phyloP scores from a whole-genome alignment of 1,140 invertebrate genomes.

The Delia radicum region DNA sequence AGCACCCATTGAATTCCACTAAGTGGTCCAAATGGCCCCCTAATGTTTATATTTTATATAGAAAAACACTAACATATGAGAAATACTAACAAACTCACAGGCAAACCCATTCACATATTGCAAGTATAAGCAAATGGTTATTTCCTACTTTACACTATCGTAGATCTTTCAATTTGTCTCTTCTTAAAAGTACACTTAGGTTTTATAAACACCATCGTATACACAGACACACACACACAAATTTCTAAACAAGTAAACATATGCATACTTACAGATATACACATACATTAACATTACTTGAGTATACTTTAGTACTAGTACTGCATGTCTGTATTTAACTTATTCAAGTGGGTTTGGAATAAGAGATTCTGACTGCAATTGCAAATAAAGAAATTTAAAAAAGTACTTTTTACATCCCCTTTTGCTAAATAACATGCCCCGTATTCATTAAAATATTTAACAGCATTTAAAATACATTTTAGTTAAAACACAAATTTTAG shows the following conservation, averaged over 20 bases:
- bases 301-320: background rate
- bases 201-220: background rate
- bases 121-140: background rate
- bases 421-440: too few relatives aligned
- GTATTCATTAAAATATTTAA: too few relatives aligned
- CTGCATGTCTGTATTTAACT: background rate
- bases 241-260: background rate
- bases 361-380: background rate
- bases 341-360: background rate
- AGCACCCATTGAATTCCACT: too few relatives aligned
- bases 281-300: background rate
- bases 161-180: slow-evolving; percentile 4
- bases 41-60: background rate
- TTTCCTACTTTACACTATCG: background rate
- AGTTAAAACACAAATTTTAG: too few relatives aligned
- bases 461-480: too few relatives aligned
- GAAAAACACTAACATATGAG: background rate
- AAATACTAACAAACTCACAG: background rate
- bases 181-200: background rate
- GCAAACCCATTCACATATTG: background rate
- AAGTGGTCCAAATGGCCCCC: too few relatives aligned
- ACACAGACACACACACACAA: background rate
- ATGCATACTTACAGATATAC: too few relatives aligned
- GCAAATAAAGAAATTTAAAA: background rate
- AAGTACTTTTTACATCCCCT: too few relatives aligned